A percentile compares a stretch with the other conserved stretches of the same genome.
Evolutionary conservation across 1,140 invertebrate genomes (phyloP).

Genomic region (Argopecten irradians): DNA sequence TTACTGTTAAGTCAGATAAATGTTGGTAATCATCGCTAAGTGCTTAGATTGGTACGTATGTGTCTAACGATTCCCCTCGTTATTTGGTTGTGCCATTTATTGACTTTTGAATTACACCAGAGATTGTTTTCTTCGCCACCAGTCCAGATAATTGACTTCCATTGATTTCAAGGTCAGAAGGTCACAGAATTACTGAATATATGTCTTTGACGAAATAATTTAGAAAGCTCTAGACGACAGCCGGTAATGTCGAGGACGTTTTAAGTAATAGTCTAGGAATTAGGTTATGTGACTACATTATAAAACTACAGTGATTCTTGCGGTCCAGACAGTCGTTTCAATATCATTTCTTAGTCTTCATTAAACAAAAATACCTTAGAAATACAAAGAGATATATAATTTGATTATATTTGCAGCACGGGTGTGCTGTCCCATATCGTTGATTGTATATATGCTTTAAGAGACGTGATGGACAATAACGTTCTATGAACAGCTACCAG

Average conservation of each 20-base stretch:
- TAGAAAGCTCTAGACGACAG: neutral
- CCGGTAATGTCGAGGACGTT: neutral
- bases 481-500: too few species aligned
- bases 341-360: too few species aligned
- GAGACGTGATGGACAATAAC: too few species aligned
- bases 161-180: neutral
- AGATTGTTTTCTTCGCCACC: neutral
- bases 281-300: neutral
- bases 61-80: neutral
- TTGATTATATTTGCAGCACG: too few species aligned
- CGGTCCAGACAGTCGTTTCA: neutral
- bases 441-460: too few species aligned
- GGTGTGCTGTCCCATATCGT: too few species aligned
- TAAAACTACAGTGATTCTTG: neutral
- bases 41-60: neutral
- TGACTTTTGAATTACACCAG: neutral
- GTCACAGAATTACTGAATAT: neutral
- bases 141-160: neutral
- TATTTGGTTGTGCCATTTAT: neutral
- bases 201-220: neutral
- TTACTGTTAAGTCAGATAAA: too few species aligned
- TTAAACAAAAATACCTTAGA: too few species aligned
- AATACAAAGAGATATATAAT: too few species aligned
- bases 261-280: neutral
- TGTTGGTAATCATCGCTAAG: neutral